Evolutionary conservation across 2,113 vertebrate species (phyloP), one percentile per base, ranked within the genome.

Genomic region (Datnioides undecimradiatus): DNA sequence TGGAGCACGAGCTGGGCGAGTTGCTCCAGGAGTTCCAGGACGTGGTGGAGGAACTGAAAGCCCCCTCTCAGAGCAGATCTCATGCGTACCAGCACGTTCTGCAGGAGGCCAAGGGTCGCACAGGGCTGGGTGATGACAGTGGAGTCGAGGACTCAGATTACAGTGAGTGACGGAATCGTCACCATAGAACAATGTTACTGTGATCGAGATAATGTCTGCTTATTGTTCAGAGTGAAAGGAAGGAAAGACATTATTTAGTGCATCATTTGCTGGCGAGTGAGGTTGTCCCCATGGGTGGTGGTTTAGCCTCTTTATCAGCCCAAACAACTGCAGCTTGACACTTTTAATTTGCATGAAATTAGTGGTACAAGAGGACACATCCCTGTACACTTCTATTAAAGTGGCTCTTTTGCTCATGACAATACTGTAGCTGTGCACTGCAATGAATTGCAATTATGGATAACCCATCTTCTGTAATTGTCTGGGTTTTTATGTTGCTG

Each of bases 21-120:
- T 48, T 95, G 73, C 91, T 95, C 71, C 94, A 93, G 77, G 94
- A 95, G 87, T 95, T 95, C 88, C 88, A 95, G 75, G 92, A 93
- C 62, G 93, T 95, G 80, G 93, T 93, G 87, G 89, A 94, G 81
- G 93, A 95, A 55, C 87, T 95, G 67, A 89, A 83, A 49, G 90
- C 80, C 38, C 92, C 94, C 0, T 78, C 90, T 6, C 70, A 83
- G 3, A 90, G 82, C 70, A 84, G 76, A 54, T 60, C 81, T 1
- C 73, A 80, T 0, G 36, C 71, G 4, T 93, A 92, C 88, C 86
- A 92, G 51, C 71, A 86, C 19, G 55, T 91, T 6, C 81, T 93
- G 81, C 64, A 79, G 5, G 80, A 87, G 38, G 92, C 90, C 27
- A 94, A 94, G 76, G 82, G 34, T 41, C 91, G 92, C 60, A 62